Evolutionary conservation across 2,797 vertebrate species (phyloP).

Genomic region (Pelochelys cantorii): DNA sequence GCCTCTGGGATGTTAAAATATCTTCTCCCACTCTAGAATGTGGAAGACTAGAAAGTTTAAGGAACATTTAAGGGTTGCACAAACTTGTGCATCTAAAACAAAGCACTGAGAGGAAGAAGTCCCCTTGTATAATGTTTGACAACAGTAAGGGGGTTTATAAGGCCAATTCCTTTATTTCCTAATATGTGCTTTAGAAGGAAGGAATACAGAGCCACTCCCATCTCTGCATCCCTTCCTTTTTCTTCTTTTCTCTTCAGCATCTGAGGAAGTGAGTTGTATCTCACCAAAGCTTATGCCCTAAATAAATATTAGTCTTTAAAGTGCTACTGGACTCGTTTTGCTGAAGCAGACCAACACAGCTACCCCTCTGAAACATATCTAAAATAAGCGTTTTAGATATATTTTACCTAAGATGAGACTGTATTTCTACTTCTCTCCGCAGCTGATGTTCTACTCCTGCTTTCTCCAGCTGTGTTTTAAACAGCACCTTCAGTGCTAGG

Average conservation of each 20-base stretch:
- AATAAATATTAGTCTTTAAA: too few species aligned
- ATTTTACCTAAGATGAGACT: conserved; percentile 95
- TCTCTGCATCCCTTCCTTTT: too few species aligned
- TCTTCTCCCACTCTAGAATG: background rate
- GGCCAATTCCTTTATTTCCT: background rate
- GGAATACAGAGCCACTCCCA: background rate
- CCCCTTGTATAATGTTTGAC: background rate
- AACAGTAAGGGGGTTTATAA: background rate
- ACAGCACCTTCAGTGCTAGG: conserved; percentile 95
- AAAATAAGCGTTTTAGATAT: background rate
- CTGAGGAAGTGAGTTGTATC: too few species aligned
- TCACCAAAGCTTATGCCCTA: too few species aligned
- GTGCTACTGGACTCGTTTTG: too few species aligned
- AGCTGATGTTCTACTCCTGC: conserved; percentile 97
- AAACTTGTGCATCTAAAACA: background rate
- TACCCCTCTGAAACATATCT: background rate
- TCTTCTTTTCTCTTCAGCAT: too few species aligned
- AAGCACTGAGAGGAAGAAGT: background rate
- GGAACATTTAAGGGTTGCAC: background rate
- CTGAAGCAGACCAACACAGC: too few species aligned
- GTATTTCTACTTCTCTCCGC: conserved; percentile 96
- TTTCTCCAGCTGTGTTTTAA: conserved; percentile 96
- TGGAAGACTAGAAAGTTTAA: background rate
- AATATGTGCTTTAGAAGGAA: background rate
- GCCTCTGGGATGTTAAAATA: background rate